Percentiles rank a stretch among this genome's conserved stretches.
phyloP scores from a whole-genome alignment of 1,140 invertebrate genomes.

The Reticulitermes speratus region DNA sequence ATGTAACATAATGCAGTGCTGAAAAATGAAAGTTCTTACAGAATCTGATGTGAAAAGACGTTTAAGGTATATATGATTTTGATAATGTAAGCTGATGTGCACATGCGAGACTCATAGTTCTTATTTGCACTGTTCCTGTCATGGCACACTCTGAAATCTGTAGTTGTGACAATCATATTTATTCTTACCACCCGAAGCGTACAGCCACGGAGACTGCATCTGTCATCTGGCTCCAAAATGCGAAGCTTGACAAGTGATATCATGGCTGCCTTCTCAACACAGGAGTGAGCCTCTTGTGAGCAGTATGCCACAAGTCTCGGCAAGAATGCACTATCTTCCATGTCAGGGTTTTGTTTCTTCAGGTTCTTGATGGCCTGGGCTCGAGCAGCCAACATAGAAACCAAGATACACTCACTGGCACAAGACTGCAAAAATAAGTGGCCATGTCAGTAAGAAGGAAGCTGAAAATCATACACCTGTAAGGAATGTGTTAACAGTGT shows the following conservation, averaged over 20 bases:
- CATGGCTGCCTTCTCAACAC: constrained; percentile 92
- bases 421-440: constrained; percentile 56
- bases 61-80: too few species aligned
- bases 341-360: constrained; percentile 56
- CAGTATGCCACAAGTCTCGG: constrained; percentile 83
- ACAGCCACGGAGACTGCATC: constrained; percentile 72
- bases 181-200: constrained; percentile 56
- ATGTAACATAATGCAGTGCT: too few species aligned
- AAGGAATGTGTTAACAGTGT: not conserved
- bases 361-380: constrained; percentile 70
- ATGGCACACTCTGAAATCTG: too few species aligned
- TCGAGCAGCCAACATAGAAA: constrained; percentile 78
- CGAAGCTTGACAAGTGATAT: constrained; percentile 85
- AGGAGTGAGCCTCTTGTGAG: constrained; percentile 84
- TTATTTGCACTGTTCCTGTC: too few species aligned
- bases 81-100: too few species aligned
- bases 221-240: constrained; percentile 84
- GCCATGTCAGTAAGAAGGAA: not conserved
- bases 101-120: too few species aligned
- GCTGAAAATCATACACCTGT: not conserved
- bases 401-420: constrained; percentile 85
- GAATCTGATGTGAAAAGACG: too few species aligned
- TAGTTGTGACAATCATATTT: too few species aligned
- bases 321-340: constrained; percentile 71
- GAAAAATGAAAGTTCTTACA: too few species aligned